Percentiles rank a stretch among this genome's conserved stretches.
Evolutionary conservation across 2,797 vertebrate genomes (phyloP).

Genomic region (Anisognathus igniventris): DNA sequence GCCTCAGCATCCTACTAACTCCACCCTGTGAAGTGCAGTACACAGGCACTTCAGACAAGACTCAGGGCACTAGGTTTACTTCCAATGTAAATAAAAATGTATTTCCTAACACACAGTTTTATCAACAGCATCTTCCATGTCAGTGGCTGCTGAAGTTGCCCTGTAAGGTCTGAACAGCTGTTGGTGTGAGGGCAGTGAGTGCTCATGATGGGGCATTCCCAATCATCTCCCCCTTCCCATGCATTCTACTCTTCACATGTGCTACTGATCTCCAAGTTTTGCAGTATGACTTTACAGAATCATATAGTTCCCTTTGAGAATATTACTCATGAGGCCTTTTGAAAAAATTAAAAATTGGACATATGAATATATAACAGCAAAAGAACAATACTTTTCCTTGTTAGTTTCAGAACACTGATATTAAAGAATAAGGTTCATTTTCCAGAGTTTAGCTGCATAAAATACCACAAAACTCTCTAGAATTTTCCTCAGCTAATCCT

Average conservation of each 20-base stretch:
- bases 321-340: neutral
- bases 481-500: slow-evolving; percentile 35
- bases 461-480: neutral
- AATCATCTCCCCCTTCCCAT: neutral
- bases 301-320: neutral
- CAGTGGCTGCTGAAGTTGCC: neutral
- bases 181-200: neutral
- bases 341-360: neutral
- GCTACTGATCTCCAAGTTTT: neutral
- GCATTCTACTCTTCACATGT: neutral
- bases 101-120: neutral
- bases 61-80: neutral
- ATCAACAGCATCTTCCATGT: neutral
- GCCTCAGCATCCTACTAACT: neutral
- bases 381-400: neutral
- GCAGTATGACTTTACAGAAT: neutral
- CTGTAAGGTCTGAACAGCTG: neutral
- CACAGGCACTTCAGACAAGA: neutral
- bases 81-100: neutral
- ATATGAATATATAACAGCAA: neutral
- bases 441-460: neutral
- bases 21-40: neutral
- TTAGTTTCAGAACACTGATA: neutral
- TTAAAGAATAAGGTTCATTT: slow-evolving; percentile 16
- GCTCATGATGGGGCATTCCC: rapidly evolving